Evolutionary conservation across 2,113 vertebrate species (phyloP), one percentile per base, ranked within the genome.

Genomic region (Prinia subflava): DNA sequence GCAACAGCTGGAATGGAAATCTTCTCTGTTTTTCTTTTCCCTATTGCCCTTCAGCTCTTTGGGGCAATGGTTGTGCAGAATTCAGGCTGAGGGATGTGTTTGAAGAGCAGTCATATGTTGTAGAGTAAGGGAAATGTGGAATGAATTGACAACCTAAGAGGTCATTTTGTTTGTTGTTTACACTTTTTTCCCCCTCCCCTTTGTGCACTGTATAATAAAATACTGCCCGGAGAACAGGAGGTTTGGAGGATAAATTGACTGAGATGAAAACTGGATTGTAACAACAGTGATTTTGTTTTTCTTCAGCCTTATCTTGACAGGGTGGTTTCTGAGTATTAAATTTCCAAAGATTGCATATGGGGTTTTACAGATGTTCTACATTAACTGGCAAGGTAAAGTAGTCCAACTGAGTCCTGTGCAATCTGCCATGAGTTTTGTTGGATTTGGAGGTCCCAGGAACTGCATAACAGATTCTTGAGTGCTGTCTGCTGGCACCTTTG

Each of bases 261-360:
- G 7, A 95, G 71, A 67, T 68, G 52, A 83, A 83, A 86, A 77
- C 52, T 78, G 44, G 37, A 80, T 88, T 95, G 50, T 71, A 90
- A 70, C 53, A 80, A 74, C 19, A 55, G 55, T n/a, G 68, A 35
- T 94, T 85, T 91, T 86, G 24, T 87, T 95, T 89, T 64, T 77
- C n/a, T 71, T 88, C 23, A 56, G 25, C 82, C 44, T 90, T 90
- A 85, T 83, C 87, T 92, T 88, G 35, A 90, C n/a, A 44, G 59
- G 2, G 52, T 55, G 35, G 9, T 83, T 92, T 95, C 42, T 63
- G 60, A 70, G 47, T 85, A 74, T 77, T 80, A 35, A 9, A 10
- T 83, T 94, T 55, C 35, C 39, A 47, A 65, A 92, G 30, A 59
- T 24, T 46, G 9, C 37, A 20, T 76, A 24, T 35, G 13, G 68